Base-by-base conservation (phyloP, 2,888 invertebrate species). In the Eristalinus sepulchralis region DNA sequence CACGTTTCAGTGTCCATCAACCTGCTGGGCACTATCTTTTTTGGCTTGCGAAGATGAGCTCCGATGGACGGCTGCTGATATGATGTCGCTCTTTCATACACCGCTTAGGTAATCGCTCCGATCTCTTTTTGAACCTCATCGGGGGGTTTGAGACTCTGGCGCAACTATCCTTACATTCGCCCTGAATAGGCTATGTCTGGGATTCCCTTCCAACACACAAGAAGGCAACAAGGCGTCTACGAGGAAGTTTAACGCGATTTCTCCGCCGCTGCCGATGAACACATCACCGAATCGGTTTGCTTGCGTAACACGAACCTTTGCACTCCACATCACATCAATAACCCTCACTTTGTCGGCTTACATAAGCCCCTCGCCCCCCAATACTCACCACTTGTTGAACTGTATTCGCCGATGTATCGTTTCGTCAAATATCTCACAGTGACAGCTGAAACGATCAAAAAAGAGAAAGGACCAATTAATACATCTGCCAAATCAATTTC, bases 401-500 rank as follows among this genome's bases (percentile, higher is more conserved):
- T 96, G 93, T 96, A 96, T 94, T 96, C 96, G 89, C 96, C 96
- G 90, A 96, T 96, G 92, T 96, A 96, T 90, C 96, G 94, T 93
- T 96, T 96, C 88, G 96, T 96, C 90, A 96, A 93, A 93, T 96
- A 96, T 90, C 96, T 95, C 91, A 96, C 96, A 88, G 96, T 96
- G 90, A 96, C 96, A 91, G 96, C 96, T 96, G 95, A 89, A 96
- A 96, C 57, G 36, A 67, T 62, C 27, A 27, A 34, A 36, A 76
- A 66, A 84, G 24, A 60, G 63, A 75, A 73, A 84, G 36, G 60
- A 34, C 31, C 11, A 59, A 31, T 66, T 71, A 77, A 47, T 59
- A 34, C 13, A 36, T 17, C 13, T 2, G 53, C 31, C 17, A 66
- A 66, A 68, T 53, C 62, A 36, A 39, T 62, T 62, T 62, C 27